Evolutionary conservation across 2,888 invertebrate genomes (phyloP).

Genomic region (Drosophila borborema): DNA sequence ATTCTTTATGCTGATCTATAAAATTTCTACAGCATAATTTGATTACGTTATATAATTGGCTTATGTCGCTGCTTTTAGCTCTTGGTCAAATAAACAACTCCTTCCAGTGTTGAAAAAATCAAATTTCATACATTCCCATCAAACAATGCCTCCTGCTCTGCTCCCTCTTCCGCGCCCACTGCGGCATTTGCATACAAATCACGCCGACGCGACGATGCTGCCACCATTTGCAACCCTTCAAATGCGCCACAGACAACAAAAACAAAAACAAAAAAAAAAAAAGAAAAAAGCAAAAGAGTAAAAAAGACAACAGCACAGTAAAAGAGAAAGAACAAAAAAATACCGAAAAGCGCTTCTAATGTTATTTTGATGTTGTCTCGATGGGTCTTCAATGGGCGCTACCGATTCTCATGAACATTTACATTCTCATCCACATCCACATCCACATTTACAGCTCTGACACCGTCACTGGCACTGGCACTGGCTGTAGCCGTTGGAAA

Average conservation of each 20-base stretch:
- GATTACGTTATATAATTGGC: slow-evolving; percentile 69
- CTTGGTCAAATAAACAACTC: slow-evolving; percentile 35
- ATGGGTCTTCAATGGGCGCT: slow-evolving; percentile 75
- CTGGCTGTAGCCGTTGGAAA: slow-evolving; percentile 60
- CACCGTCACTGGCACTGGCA: not conserved
- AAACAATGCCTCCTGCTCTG: not conserved
- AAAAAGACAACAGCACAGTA: slow-evolving; percentile 10
- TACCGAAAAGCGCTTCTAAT: slow-evolving; percentile 64
- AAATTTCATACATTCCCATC: slow-evolving; percentile 53
- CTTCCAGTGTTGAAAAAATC: slow-evolving; percentile 45
- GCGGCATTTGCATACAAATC: slow-evolving; percentile 74
- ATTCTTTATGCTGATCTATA: slow-evolving; percentile 1
- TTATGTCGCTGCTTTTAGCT: slow-evolving; percentile 51
- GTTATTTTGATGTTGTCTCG: slow-evolving; percentile 79
- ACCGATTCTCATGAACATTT: slow-evolving; percentile 36
- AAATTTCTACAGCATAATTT: slow-evolving; percentile 50
- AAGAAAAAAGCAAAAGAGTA: not conserved
- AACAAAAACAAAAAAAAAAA: not conserved
- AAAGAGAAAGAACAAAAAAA: slow-evolving; percentile 17
- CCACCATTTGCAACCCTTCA: slow-evolving; percentile 66
- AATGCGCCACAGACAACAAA: slow-evolving; percentile 53
- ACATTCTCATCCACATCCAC: slow-evolving; percentile 4
- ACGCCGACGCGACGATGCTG: slow-evolving; percentile 24
- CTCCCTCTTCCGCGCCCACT: slow-evolving; percentile 8
- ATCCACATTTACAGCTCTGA: slow-evolving; percentile 3